Evolutionary conservation across 2,888 invertebrate genomes (phyloP).

Genomic region (Cephus runcator): DNA sequence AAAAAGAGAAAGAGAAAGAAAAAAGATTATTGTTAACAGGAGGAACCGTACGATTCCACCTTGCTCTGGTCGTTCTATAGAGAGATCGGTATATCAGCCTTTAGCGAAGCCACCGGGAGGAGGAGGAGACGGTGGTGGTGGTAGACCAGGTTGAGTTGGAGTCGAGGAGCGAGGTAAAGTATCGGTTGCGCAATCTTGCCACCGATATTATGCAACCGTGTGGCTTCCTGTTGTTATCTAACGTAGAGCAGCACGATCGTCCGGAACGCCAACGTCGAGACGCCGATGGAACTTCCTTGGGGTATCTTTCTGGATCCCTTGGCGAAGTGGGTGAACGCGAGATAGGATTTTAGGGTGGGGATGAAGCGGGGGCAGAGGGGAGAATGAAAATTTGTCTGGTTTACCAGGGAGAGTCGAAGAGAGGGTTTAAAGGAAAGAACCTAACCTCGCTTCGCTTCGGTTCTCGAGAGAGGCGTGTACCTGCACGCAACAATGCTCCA

Average conservation of each 20-base stretch:
- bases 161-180: constrained; percentile 26
- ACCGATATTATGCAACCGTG: constrained; percentile 52
- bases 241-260: constrained; percentile 20
- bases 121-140: background rate
- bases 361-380: background rate
- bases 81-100: background rate
- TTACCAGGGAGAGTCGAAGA: background rate
- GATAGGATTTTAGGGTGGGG: background rate
- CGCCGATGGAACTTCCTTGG: background rate
- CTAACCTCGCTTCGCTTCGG: background rate
- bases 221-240: constrained; percentile 58
- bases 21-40: background rate
- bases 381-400: background rate
- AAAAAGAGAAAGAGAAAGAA: background rate
- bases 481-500: constrained; percentile 44
- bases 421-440: background rate
- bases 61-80: background rate
- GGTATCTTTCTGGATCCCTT: background rate
- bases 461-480: background rate
- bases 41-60: background rate
- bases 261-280: background rate
- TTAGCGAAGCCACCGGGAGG: background rate
- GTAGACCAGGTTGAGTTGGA: background rate
- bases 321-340: background rate
- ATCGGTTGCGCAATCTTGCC: constrained; percentile 49